phyloP scores from a whole-genome alignment of 2,888 invertebrate genomes.

The Nebria brevicollis region DNA sequence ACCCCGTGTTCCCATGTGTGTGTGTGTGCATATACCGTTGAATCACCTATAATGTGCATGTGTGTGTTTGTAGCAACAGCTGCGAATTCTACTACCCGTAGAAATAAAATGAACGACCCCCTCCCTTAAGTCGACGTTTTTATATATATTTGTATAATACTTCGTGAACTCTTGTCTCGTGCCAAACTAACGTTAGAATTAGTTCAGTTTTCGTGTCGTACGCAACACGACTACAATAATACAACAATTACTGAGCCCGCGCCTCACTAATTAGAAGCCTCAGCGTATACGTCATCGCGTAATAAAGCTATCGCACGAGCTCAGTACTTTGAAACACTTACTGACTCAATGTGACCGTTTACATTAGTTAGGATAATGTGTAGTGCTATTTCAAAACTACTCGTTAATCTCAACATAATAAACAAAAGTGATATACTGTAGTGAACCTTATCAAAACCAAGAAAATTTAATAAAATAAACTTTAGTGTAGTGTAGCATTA shows the following conservation, averaged over 20 bases:
- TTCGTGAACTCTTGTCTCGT: slow-evolving; percentile 61
- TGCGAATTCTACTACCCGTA: slow-evolving; percentile 58
- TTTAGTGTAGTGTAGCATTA: too few relatives aligned
- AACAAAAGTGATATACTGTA: too few relatives aligned
- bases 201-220: slow-evolving; percentile 55
- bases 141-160: slow-evolving; percentile 51
- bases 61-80: slow-evolving; percentile 55
- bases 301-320: slow-evolving; percentile 15
- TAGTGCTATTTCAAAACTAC: neutral
- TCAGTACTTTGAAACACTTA: neutral
- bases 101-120: slow-evolving; percentile 55
- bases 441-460: too few relatives aligned
- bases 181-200: slow-evolving; percentile 59
- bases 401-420: too few relatives aligned
- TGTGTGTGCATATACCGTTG: slow-evolving; percentile 24
- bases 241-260: slow-evolving; percentile 53
- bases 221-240: slow-evolving; percentile 58
- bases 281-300: slow-evolving; percentile 27
- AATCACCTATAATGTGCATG: neutral
- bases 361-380: neutral
- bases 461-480: too few relatives aligned
- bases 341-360: neutral
- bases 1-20: slow-evolving; percentile 48
- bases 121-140: slow-evolving; percentile 61
- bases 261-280: slow-evolving; percentile 54